Conservation (phyloP, 2,888 invertebrate species). For the Lissonota sp. region DNA sequence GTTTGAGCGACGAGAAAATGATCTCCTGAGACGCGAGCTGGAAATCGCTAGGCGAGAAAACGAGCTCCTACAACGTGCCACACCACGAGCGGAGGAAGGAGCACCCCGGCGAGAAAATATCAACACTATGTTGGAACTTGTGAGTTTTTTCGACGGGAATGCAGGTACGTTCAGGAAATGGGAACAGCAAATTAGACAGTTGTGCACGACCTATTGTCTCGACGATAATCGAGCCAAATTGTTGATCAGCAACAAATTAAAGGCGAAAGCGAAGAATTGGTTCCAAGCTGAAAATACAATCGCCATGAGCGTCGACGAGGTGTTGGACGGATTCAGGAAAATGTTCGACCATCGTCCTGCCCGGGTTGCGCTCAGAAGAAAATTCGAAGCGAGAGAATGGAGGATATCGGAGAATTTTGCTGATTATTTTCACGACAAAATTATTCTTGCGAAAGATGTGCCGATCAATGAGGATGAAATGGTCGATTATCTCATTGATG, state of each 20-base stretch:
- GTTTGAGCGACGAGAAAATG: conserved; percentile 7
- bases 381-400: conserved; percentile 61
- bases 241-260: conserved; percentile 49
- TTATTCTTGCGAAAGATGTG: conserved; percentile 59
- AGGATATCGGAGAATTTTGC: conserved; percentile 50
- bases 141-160: conserved; percentile 51
- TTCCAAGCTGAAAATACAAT: conserved; percentile 49
- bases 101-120: conserved; percentile 27
- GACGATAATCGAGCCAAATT: conserved; percentile 44
- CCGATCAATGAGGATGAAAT: conserved; percentile 59
- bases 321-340: conserved; percentile 51
- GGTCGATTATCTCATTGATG: conserved; percentile 63
- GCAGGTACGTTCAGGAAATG: conserved; percentile 48
- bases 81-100: neutral
- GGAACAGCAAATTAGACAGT: conserved; percentile 47
- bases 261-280: conserved; percentile 55
- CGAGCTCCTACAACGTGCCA: conserved; percentile 31
- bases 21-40: conserved; percentile 31
- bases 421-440: conserved; percentile 66
- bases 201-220: conserved; percentile 43
- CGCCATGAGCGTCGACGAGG: conserved; percentile 45
- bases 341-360: conserved; percentile 61
- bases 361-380: conserved; percentile 44
- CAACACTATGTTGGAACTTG: conserved; percentile 41
- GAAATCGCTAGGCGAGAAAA: conserved; percentile 47